phyloP scores from a whole-genome alignment of 2,113 vertebrate species.

The Cyanocitta stelleri region DNA sequence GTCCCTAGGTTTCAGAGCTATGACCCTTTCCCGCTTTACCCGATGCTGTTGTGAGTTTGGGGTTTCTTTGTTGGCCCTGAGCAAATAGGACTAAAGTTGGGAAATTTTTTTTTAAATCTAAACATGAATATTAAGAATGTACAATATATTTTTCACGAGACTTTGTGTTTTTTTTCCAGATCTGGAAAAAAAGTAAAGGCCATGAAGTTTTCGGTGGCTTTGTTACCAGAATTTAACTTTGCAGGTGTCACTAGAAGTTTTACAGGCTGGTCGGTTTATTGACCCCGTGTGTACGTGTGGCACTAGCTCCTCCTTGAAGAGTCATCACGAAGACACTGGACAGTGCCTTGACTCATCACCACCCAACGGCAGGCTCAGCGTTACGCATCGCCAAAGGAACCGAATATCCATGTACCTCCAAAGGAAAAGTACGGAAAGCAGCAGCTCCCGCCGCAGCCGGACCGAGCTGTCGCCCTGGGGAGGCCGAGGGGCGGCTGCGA shows the following conservation, averaged over 20 bases:
- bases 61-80: neutral
- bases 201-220: accelerated
- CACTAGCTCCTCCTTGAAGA: neutral
- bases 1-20: neutral
- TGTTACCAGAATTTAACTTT: neutral
- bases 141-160: neutral
- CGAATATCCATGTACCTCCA: accelerated
- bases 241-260: neutral
- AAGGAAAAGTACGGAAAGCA: too few species aligned
- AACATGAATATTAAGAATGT: neutral
- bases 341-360: accelerated
- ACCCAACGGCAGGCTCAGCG: accelerated
- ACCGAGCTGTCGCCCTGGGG: accelerated
- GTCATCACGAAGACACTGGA: accelerated
- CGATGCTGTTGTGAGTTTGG: too few species aligned
- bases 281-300: accelerated
- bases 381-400: accelerated
- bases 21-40: neutral
- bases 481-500: too few species aligned
- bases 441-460: accelerated
- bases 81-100: neutral
- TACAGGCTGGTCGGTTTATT: too few species aligned
- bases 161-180: neutral
- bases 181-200: neutral
- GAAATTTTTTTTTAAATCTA: neutral